Conservation (phyloP, 2,113 vertebrate species). For the Neolamprologus caudopunctatus region DNA sequence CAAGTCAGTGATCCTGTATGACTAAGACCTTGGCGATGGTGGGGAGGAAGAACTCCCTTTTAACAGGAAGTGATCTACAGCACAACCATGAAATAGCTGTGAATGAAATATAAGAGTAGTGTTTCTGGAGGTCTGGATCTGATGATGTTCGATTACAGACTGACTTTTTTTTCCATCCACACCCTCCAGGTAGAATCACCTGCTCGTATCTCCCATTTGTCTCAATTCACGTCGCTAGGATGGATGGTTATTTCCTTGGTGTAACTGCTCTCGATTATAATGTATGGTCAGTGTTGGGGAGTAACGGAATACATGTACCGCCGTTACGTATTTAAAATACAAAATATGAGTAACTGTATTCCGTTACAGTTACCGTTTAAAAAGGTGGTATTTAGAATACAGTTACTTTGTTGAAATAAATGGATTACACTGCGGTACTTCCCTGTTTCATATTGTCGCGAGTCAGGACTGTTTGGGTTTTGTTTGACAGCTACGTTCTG, state of each 20-base stretch:
- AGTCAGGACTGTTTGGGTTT: too few species aligned
- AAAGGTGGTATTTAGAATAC: too few species aligned
- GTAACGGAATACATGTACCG: too few species aligned
- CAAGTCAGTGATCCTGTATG: background rate
- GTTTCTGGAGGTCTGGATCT: background rate
- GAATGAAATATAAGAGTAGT: background rate
- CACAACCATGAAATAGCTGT: background rate
- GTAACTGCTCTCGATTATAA: background rate
- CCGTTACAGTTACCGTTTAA: too few species aligned
- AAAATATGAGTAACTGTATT: too few species aligned
- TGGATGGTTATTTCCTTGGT: rapidly evolving
- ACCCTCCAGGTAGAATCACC: background rate
- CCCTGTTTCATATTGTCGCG: too few species aligned
- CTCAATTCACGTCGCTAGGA: background rate
- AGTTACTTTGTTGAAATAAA: too few species aligned
- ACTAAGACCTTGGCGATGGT: background rate
- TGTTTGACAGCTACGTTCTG: too few species aligned
- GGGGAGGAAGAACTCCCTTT: background rate
- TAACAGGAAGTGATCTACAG: background rate
- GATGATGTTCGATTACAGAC: background rate
- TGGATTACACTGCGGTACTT: too few species aligned
- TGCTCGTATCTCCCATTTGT: background rate
- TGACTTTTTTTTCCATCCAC: background rate
- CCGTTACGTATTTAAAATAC: too few species aligned
- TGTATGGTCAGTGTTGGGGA: background rate